Conservation (phyloP, 2,113 vertebrate species). For the Poicephalus gulielmi region DNA sequence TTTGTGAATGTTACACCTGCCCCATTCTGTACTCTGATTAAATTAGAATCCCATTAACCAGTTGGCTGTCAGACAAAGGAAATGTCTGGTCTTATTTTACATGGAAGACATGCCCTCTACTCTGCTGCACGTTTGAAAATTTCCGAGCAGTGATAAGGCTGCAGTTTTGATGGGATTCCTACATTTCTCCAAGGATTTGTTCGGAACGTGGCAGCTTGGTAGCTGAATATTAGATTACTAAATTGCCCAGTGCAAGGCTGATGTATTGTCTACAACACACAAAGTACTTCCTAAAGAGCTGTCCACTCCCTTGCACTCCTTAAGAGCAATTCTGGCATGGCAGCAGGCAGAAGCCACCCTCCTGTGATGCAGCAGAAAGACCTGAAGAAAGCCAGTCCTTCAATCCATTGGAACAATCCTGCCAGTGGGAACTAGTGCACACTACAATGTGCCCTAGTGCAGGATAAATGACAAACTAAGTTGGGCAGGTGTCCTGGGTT, state of each 20-base stretch:
- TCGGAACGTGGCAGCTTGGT: neutral
- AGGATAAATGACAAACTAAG: neutral
- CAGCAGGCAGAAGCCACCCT: neutral
- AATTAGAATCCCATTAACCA: constrained; percentile 52
- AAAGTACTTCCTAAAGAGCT: neutral
- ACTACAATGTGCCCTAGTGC: neutral
- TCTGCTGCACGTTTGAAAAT: neutral
- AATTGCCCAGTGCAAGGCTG: neutral
- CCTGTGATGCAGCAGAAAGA: neutral
- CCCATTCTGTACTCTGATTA: constrained; percentile 28
- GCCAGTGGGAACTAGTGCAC: neutral
- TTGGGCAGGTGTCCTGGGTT: neutral
- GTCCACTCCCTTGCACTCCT: neutral
- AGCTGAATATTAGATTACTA: neutral
- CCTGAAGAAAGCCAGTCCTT: neutral
- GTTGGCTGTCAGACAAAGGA: constrained; percentile 44
- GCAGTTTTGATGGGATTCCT: neutral
- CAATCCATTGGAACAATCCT: neutral
- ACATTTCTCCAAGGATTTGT: constrained; percentile 3
- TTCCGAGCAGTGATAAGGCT: constrained; percentile 16
- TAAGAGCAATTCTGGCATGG: rapidly evolving
- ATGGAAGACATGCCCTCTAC: constrained; percentile 8
- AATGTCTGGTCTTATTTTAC: constrained; percentile 41
- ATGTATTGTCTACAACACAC: neutral
- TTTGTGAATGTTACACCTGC: constrained; percentile 26